Percentiles rank a stretch among this genome's conserved stretches.
Evolutionary conservation across 1,140 invertebrate genomes (phyloP).

Genomic region (Aphis craccivora): DNA sequence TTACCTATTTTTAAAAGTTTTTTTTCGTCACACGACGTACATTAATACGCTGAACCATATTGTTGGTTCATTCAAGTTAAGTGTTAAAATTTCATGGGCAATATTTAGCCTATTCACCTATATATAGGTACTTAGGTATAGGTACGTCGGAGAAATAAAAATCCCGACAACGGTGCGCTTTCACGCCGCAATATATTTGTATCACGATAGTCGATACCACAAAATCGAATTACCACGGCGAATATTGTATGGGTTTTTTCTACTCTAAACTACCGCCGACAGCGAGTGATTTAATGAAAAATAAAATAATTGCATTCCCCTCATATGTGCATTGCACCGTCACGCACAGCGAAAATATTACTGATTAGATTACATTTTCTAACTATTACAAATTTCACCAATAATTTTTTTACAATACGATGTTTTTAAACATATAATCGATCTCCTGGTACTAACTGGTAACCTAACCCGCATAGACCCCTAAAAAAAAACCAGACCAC

Average conservation of each 20-base stretch:
- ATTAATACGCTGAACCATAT: too few species aligned
- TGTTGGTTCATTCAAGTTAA: too few species aligned
- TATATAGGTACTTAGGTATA: too few species aligned
- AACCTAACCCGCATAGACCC: too few species aligned
- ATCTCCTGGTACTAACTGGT: too few species aligned
- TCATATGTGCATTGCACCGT: not conserved
- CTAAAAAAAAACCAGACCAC: not conserved
- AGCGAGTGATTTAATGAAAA: slow-evolving; percentile 15
- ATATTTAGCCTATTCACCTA: too few species aligned
- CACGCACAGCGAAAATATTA: not conserved
- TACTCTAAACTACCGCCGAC: not conserved
- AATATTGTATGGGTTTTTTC: not conserved
- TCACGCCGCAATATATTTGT: not conserved
- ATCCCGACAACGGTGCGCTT: not conserved
- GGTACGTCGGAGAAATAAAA: not conserved
- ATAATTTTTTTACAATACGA: too few species aligned
- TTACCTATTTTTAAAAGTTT: not conserved
- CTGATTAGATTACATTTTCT: not conserved
- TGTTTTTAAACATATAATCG: not conserved
- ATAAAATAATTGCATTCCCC: not conserved
- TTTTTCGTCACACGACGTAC: too few species aligned
- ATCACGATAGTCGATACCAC: not conserved
- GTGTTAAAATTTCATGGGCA: too few species aligned
- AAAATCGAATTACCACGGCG: not conserved
- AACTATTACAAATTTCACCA: not conserved